Evolutionary conservation across 1,140 invertebrate genomes (phyloP), one percentile per base, ranked within the genome.

Genomic region (Sminthurides bifidus): DNA sequence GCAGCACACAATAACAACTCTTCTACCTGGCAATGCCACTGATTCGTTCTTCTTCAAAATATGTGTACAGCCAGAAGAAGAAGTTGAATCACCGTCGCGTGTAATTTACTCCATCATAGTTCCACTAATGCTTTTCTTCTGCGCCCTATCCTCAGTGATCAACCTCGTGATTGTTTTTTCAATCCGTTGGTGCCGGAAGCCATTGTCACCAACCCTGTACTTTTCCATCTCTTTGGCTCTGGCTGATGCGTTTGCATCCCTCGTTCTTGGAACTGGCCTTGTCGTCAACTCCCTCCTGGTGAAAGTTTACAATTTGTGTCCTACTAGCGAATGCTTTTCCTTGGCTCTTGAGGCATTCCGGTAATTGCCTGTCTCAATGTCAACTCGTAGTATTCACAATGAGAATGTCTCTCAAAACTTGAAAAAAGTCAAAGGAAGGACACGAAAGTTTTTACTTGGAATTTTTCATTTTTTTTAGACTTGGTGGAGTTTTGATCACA

Each of bases 161-260:
- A 80, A 80, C 65, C 57, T 76, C 0, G 64, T 74, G 10, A 73
- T 80, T 21, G 68, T 79, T 3, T 56, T 72, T 5, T 72, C 76
- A 45, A 70, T 72, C 5, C 68, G 69, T 29, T 79, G 77, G 76
- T 73, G 80, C 10, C 66, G 74, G 43, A 66, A 72, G 27, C 73
- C 76, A 0, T 65, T 80, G 51, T 75, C 77, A 1, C 75, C 79
- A 1, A 79, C 78, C 3, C 66, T 81, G 1, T 72, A 76, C 49
- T 76, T 81, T 57, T 77, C 74, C 59, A 64, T 81, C 1, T 80
- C 78, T 61, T 66, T 81, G 30, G 76, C 79, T 6, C 73, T 72
- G 1, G 77, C 79, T 0, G 79, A 81, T 63, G 75, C 77, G 1
- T 74, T 73, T 52, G 74, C 77, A 1, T 75, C 76, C 1, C 64